Evolutionary conservation across 2,113 vertebrate species (phyloP).

Genomic region (Cettia cetti): DNA sequence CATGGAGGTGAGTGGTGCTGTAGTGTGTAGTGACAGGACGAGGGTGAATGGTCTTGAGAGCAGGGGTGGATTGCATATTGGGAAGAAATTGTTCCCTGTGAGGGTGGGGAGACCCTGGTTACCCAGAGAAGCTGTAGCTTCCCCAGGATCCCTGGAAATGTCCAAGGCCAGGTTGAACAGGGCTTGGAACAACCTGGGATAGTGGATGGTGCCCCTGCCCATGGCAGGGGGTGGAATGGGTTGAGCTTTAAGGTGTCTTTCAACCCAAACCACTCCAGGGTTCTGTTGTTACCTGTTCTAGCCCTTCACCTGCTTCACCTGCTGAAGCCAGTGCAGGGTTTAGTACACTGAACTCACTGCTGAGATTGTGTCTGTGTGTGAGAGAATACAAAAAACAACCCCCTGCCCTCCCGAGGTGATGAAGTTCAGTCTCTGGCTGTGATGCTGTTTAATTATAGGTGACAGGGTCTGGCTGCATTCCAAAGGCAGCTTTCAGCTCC

Average conservation of each 20-base stretch:
- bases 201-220: not conserved
- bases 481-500: conserved; percentile 75
- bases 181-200: not conserved
- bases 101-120: not conserved
- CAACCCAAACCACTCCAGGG: not conserved
- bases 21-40: not conserved
- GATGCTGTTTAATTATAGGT: conserved; percentile 68
- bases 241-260: not conserved
- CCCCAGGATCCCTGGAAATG: not conserved
- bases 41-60: not conserved
- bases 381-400: not conserved
- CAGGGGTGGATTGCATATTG: not conserved
- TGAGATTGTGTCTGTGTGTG: accelerated
- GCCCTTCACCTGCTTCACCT: not conserved
- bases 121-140: not conserved
- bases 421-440: not conserved
- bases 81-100: not conserved
- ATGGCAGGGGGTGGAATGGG: not conserved
- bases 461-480: conserved; percentile 78
- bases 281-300: not conserved
- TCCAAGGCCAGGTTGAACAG: not conserved
- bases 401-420: not conserved
- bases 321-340: not conserved
- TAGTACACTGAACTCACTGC: accelerated
- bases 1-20: not conserved